Evolutionary conservation across 2,888 invertebrate genomes (phyloP).

Genomic region (Eupithecia subumbrata): DNA sequence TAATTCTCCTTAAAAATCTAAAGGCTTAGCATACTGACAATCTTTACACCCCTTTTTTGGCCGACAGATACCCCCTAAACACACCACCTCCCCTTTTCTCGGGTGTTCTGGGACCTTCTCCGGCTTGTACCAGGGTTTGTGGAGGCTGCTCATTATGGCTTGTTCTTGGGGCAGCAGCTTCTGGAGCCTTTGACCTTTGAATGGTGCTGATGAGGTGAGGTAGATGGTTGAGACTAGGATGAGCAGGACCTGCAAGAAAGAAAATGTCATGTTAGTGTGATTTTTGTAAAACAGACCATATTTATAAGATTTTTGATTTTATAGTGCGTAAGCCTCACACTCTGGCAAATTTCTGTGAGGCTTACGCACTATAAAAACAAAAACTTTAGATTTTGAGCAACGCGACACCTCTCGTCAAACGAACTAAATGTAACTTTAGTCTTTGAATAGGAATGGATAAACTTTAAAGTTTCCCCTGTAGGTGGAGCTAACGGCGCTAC

Average conservation of each 20-base stretch:
- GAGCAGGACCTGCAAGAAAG: slow-evolving; percentile 48
- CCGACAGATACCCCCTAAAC: slow-evolving; percentile 54
- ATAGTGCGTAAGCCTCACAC: too few relatives aligned
- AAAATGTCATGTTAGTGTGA: neutral
- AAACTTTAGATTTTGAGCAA: too few relatives aligned
- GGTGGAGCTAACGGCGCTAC: too few relatives aligned
- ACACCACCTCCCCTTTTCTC: slow-evolving; percentile 61
- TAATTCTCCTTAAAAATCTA: slow-evolving; percentile 41
- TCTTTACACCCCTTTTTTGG: slow-evolving; percentile 50
- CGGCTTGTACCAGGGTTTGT: slow-evolving; percentile 57
- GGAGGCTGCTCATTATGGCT: slow-evolving; percentile 57
- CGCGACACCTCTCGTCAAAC: too few relatives aligned
- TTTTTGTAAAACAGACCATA: neutral
- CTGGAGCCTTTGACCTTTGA: slow-evolving; percentile 15
- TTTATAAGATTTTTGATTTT: too few relatives aligned
- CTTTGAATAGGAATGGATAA: too few relatives aligned
- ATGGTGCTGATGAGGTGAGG: slow-evolving; percentile 45
- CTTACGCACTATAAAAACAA: too few relatives aligned
- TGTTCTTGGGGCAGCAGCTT: slow-evolving; percentile 49
- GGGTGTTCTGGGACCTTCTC: slow-evolving; percentile 55
- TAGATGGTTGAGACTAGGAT: slow-evolving; percentile 35
- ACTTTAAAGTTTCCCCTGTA: too few relatives aligned
- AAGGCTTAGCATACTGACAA: slow-evolving; percentile 55
- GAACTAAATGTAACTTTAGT: too few relatives aligned
- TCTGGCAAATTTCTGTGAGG: too few relatives aligned